Evolutionary conservation across 2,113 vertebrate species (phyloP), one percentile per base, ranked within the genome.

Genomic region (Zapus hudsonius): DNA sequence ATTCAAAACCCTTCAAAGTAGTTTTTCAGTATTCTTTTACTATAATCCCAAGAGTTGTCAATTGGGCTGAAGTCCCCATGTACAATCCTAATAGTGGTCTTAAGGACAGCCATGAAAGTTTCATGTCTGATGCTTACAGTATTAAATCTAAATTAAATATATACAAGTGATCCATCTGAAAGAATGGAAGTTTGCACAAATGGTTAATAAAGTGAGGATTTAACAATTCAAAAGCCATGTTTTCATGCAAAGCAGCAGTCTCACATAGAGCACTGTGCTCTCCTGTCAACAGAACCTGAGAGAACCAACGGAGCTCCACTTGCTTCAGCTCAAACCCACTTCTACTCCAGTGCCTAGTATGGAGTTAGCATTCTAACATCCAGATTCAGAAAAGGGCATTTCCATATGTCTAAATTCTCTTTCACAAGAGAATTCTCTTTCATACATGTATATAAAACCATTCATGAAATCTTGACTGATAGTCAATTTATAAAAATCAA

Each of bases 321-420:
- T 70, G 84, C 92, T 89, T 70, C 7, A 59, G 42, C 12, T 91
- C 79, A 19, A 61, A 38, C 47, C 89, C 52, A 42, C 78, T 86
- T 83, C 83, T n/a, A 84, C 57, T 87, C 44, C 74, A 92, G 89
- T 31, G 89, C 12, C 79, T 17, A 91, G 40, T 83, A 95, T 1
- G 87, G 55, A 87, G 87, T 92, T 91, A 91, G 64, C 55, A 91
- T 91, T 92, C 80, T 79, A 38, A 93, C 42, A 69, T 40, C 66
- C 66, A 76, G 85, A 90, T 94, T 94, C 78, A 89, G 80, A 64
- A 94, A 85, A 89, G 75, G 38, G 81, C 55, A 85, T 44, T 25
- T 92, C 87, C 76, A 91, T 84, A 95, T 79, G 92, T 81, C 96
- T 96, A 79, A 94, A 95, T 96, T 96, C 82, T 47, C 12, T 47